phyloP scores from a whole-genome alignment of 2,888 invertebrate species.

The Candidula unifasciata region DNA sequence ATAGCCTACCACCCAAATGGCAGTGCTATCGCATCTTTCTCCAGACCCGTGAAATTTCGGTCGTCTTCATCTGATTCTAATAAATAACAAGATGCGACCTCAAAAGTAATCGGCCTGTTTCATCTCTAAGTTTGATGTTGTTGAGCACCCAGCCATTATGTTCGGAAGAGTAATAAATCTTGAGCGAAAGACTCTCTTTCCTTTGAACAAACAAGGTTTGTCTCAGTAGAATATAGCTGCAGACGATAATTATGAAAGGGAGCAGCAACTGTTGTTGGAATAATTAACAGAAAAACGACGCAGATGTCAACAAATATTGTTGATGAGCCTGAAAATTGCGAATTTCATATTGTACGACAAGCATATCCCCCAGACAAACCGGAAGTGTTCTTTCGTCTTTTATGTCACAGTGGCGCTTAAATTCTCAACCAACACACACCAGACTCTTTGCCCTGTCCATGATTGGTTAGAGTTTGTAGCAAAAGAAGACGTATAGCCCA shows the following conservation, averaged over 20 bases:
- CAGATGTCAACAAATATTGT: neutral
- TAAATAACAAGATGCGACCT: neutral
- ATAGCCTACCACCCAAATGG: conserved; percentile 36
- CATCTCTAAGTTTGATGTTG: conserved; percentile 16
- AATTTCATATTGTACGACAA: too few relatives aligned
- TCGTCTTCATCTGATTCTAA: conserved; percentile 11
- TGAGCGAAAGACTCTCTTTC: neutral
- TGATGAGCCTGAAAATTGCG: too few relatives aligned
- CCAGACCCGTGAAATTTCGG: neutral
- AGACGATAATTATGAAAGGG: neutral
- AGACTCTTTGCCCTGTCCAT: too few relatives aligned
- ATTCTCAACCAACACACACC: too few relatives aligned
- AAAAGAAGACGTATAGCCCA: too few relatives aligned
- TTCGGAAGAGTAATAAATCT: neutral
- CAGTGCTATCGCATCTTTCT: neutral
- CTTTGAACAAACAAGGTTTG: neutral
- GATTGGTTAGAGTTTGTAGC: too few relatives aligned
- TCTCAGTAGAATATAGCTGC: neutral
- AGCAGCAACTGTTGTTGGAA: conserved; percentile 8
- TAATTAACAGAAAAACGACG: neutral
- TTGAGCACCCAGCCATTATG: neutral
- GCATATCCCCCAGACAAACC: too few relatives aligned
- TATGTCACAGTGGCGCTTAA: too few relatives aligned
- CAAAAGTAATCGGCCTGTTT: conserved; percentile 15
- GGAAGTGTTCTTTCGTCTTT: too few relatives aligned